Percentiles rank a stretch among this genome's conserved stretches.
phyloP scores from a whole-genome alignment of 2,797 vertebrate genomes.

The Platyrinchus mystaceus region DNA sequence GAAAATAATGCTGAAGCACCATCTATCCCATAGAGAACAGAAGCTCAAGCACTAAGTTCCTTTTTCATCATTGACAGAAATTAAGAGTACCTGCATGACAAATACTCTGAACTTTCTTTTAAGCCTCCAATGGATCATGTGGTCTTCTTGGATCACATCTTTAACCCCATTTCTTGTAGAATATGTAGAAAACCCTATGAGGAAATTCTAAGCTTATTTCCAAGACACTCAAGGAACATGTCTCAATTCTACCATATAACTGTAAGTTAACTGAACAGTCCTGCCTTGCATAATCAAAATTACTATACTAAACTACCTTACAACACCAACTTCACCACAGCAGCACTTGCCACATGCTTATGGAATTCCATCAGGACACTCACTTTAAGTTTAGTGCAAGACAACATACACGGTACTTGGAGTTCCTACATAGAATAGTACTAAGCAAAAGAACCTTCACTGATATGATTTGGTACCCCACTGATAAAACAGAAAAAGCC shows the following conservation, averaged over 20 bases:
- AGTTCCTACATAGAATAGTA: neutral
- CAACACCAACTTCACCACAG: neutral
- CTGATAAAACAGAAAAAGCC: neutral
- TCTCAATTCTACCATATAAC: neutral
- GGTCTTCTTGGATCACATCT: neutral
- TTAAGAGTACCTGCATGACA: neutral
- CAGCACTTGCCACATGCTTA: neutral
- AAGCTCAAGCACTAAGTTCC: neutral
- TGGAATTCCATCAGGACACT: neutral
- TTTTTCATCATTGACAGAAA: neutral
- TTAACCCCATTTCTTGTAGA: neutral
- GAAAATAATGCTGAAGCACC: neutral
- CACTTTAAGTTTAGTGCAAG: neutral
- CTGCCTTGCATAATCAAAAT: neutral
- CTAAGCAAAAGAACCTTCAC: neutral
- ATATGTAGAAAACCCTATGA: neutral
- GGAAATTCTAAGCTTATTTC: neutral
- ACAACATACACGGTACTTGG: neutral
- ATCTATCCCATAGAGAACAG: neutral
- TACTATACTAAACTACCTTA: neutral
- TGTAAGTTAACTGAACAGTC: neutral
- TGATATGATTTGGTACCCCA: neutral
- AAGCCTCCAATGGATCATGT: neutral
- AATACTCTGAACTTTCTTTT: neutral
- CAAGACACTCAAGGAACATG: neutral